phyloP scores from a whole-genome alignment of 2,888 invertebrate species.

The Globia sparganii region DNA sequence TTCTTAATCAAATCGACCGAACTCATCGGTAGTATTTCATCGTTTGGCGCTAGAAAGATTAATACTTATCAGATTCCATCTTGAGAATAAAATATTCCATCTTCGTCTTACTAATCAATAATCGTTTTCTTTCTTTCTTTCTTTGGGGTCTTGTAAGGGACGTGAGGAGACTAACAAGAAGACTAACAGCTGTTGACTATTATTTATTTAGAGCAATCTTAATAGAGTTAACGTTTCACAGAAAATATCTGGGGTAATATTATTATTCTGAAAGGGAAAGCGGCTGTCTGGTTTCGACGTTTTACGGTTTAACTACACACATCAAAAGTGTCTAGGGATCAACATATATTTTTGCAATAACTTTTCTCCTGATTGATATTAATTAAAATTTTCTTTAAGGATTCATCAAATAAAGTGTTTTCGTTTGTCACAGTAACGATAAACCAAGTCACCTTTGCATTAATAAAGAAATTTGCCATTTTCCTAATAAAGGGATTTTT shows the following conservation, averaged over 20 bases:
- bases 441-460: too few species aligned
- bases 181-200: conserved; percentile 41
- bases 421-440: too few species aligned
- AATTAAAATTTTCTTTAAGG: too few species aligned
- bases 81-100: conserved; percentile 41
- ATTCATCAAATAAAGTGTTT: too few species aligned
- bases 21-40: conserved; percentile 15
- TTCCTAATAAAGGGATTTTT: too few species aligned
- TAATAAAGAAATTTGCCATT: too few species aligned
- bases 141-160: conserved; percentile 36
- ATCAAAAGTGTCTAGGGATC: too few species aligned
- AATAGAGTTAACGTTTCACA: conserved; percentile 34
- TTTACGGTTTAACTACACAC: background rate
- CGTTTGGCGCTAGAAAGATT: conserved; percentile 21
- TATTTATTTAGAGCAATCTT: conserved; percentile 39
- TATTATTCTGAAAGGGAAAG: conserved; percentile 14
- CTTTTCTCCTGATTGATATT: too few species aligned
- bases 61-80: conserved; percentile 30
- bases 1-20: conserved; percentile 26
- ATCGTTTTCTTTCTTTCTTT: conserved; percentile 48
- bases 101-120: conserved; percentile 49
- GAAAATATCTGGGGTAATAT: conserved; percentile 22
- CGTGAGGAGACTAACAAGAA: conserved; percentile 39
- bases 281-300: background rate
- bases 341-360: too few species aligned